These are phyloP conservation scores for Hymenopus coronatus DNA, from an alignment of 2,888 invertebrate species.

Conservation along the genomic window DNA sequence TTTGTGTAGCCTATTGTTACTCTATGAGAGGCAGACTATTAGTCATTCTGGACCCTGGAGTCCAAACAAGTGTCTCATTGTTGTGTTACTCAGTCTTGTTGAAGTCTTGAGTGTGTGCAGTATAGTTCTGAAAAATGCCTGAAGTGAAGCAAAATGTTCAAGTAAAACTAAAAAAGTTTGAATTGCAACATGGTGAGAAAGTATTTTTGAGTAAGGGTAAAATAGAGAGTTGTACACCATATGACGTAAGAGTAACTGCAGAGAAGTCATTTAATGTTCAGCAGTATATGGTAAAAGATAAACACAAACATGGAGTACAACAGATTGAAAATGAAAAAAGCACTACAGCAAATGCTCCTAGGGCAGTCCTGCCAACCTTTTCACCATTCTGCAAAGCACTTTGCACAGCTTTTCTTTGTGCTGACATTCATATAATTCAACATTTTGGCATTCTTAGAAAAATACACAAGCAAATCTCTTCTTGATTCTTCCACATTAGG, in stretches of 20 bases:
- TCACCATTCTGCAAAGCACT: no score
- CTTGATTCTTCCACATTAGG: no score
- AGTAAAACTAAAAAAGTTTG: background rate
- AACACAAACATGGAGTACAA: background rate
- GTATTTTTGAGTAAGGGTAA: background rate
- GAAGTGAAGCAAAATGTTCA: background rate
- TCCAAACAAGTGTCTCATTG: no score
- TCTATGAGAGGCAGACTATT: no score
- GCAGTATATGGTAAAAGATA: background rate
- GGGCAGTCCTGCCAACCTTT: background rate
- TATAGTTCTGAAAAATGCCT: slow-evolving; percentile 4
- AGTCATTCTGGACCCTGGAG: no score
- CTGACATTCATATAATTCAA: background rate
- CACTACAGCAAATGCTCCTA: background rate
- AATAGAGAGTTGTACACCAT: background rate
- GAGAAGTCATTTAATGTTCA: background rate
- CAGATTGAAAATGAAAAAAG: background rate
- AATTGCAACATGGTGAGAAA: background rate
- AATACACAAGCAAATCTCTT: background rate
- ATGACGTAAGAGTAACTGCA: background rate
- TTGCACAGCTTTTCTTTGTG: no score
- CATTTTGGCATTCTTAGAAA: background rate
- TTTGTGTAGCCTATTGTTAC: no score
- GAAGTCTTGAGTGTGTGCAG: background rate
- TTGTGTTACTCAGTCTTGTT: background rate